Evolutionary conservation across 2,113 vertebrate species (phyloP), one percentile per base, ranked within the genome.

Genomic region (Eptesicus fuscus): DNA sequence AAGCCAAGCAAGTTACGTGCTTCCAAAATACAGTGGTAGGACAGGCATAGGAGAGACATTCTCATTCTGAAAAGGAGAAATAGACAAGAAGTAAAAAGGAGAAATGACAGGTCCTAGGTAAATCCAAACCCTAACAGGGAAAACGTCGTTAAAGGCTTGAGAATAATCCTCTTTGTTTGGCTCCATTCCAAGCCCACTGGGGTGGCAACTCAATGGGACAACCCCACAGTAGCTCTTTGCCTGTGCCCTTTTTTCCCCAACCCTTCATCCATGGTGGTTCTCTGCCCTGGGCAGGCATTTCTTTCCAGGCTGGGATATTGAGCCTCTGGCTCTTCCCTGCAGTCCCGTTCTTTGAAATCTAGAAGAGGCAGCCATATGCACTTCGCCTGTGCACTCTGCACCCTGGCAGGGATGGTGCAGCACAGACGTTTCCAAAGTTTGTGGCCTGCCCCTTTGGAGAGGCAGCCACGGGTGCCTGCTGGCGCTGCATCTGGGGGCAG

Each of bases 221-320:
- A 9, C 3, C 35, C 47, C 47, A 42, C 61, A 79, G 18, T 69
- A 65, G 28, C 61, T 90, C 28, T 90, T 47, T n/a, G 59, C 30
- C 5, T 47, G 59, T 0, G 0, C 11, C 59, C 28, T 17, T 32
- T 35, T 4, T 1, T 6, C 2, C 16, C 37, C 56, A 61, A 11
- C 7, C 28, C 40, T 28, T 28, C 77, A 25, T 23, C 28, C 17
- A 40, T 22, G 59, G 42, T 16, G 23, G n/a, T 67, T 67, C 44
- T 89, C 87, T 8, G 44, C n/a, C 44, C 44, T 78, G 25, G 11
- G 17, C n/a, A 30, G 87, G 44, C 17, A 7, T 51, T 61, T 89
- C 87, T 40, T 78, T 35, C 13, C n/a, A 12, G 73, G 16, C 10
- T 67, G 42, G 42, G 44, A 11, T 67, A 47, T n/a, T 22, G 23